These are phyloP conservation scores for Salvator merianae DNA, from an alignment of 2,113 vertebrate species.

Conservation along the genomic window DNA sequence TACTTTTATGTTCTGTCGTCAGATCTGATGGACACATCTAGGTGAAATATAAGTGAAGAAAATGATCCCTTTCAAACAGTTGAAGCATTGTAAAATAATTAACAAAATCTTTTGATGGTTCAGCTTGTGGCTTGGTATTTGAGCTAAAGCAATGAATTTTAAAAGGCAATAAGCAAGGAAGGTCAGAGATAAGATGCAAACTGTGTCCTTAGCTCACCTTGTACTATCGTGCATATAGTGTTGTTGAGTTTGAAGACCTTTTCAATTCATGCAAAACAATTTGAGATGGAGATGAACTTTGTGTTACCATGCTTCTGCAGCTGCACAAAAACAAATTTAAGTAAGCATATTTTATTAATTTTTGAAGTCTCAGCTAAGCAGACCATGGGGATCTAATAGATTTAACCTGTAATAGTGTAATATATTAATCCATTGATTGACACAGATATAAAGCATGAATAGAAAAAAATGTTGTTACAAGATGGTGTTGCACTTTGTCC, in stretches of 20 bases:
- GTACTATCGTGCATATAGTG: background rate
- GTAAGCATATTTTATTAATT: background rate
- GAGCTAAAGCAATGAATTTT: conserved; percentile 19
- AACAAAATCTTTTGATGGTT: background rate
- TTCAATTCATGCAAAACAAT: background rate
- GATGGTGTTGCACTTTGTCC: too few species aligned
- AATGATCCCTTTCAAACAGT: background rate
- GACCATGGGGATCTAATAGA: too few species aligned
- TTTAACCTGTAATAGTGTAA: too few species aligned
- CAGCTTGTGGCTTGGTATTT: conserved; percentile 1
- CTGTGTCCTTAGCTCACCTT: background rate
- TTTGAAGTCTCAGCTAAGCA: too few species aligned
- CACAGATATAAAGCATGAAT: too few species aligned
- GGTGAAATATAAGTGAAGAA: background rate
- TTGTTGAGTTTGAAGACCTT: conserved; percentile 20
- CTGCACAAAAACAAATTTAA: conserved; percentile 1
- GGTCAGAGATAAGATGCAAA: background rate
- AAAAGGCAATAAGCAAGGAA: background rate
- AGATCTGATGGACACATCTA: background rate
- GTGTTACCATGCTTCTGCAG: conserved; percentile 33
- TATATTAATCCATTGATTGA: too few species aligned
- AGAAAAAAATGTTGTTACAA: too few species aligned
- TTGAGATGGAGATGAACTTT: conserved; percentile 7
- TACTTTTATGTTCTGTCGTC: background rate
- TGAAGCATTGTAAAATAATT: background rate